Base-by-base conservation (phyloP, 2,888 invertebrate genomes). In the Prosopocoilus inquinatus region DNA sequence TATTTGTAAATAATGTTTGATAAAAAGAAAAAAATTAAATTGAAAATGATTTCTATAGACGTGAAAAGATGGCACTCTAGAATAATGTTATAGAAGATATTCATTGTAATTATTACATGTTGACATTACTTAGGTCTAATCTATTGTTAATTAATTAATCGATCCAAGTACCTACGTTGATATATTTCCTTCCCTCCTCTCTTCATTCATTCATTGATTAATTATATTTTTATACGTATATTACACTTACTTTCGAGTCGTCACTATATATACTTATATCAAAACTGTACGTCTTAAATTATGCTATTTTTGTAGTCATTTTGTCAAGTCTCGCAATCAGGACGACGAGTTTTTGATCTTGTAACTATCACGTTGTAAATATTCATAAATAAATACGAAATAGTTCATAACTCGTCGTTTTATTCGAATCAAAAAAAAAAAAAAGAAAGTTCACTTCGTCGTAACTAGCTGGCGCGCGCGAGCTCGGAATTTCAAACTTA, bases 91-190 rank as follows among this genome's bases (percentile, higher is more conserved):
- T 50, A 55, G 64, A 63, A 62, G 47, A 60, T 62, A 63, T 64
- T 68, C 62, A 68, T 66, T 67, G 67, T 68, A 67, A 66, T 62
- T 63, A 67, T 65, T 69, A 69, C 67, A 69, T 69, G 70, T 70
- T 70, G 66, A 67, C 63, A 67, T 66, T 68, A 67, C 66, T 67
- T 70, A 70, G 69, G 65, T 68, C 65, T 64, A 67, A 67, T 47
- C 55, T 15, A 38, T 39, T 39, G 46, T 50, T 55, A n/a, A 20
- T 46, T 53, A 48, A 53, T 47, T 53, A 43, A 34, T 48, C 34
- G 41, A 34, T 32, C 43, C 43, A 35, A 43, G 44, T 50, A 50
- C 47, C 36, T 39, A 38, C 33, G 49, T 45, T 44, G 34, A 20
- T 16, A 45, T 28, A 28, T 28, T 28, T 28, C 20, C 20, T 28